phyloP scores from a whole-genome alignment of 2,888 invertebrate genomes.

The Hirtodrosophila duncani region DNA sequence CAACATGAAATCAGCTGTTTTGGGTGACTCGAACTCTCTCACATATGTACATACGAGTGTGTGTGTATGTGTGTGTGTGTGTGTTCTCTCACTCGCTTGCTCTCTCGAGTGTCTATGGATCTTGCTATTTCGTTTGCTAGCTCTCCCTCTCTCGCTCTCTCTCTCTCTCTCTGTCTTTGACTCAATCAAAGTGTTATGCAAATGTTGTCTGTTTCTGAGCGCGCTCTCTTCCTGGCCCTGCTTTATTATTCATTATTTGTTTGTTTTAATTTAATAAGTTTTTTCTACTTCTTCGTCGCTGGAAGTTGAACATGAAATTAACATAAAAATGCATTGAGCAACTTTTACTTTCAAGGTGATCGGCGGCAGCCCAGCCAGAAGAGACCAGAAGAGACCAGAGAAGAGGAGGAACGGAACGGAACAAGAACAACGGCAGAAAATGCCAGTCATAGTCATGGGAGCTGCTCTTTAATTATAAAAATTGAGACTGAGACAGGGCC shows the following conservation, averaged over 20 bases:
- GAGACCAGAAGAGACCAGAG: constrained; percentile 5
- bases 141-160: constrained; percentile 19
- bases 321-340: constrained; percentile 65
- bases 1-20: constrained; percentile 24
- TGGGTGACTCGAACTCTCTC: neutral
- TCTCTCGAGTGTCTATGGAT: constrained; percentile 42
- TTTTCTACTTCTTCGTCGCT: too few relatives aligned
- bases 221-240: constrained; percentile 30
- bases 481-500: constrained; percentile 21
- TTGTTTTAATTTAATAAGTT: constrained; percentile 71
- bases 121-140: constrained; percentile 29
- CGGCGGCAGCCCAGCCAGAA: constrained; percentile 37
- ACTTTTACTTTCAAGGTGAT: constrained; percentile 72
- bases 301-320: constrained; percentile 48
- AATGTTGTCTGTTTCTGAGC: constrained; percentile 8
- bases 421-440: constrained; percentile 19
- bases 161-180: neutral
- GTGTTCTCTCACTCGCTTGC: too few relatives aligned
- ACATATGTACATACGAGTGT: constrained; percentile 1
- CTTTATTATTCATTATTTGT: constrained; percentile 73
- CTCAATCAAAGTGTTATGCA: constrained; percentile 22
- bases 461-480: constrained; percentile 46
- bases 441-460: constrained; percentile 57
- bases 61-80: constrained; percentile 1
- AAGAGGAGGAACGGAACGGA: neutral